phyloP scores from a whole-genome alignment of 2,888 invertebrate species.

The Adelognathus sp. region DNA sequence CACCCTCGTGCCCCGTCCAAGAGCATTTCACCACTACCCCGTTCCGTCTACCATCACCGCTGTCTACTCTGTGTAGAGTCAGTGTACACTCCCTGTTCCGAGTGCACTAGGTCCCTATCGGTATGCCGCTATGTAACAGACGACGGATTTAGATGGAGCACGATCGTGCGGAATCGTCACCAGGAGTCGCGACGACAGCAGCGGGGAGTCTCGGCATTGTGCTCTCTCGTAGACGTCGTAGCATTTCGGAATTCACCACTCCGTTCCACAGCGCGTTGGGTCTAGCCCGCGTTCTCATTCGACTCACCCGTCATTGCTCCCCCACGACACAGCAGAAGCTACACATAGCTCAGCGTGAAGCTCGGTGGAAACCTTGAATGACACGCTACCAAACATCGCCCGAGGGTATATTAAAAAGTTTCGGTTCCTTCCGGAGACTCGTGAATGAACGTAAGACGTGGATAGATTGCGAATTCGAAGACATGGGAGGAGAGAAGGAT shows the following conservation, averaged over 20 bases:
- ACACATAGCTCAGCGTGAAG: background rate
- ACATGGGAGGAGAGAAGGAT: too few relatives aligned
- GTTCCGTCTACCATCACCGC: background rate
- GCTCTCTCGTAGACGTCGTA: slow-evolving; percentile 48
- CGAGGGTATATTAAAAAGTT: slow-evolving; percentile 78
- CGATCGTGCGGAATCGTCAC: slow-evolving; percentile 3
- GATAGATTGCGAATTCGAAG: slow-evolving; percentile 5
- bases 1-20: slow-evolving; percentile 30
- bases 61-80: background rate
- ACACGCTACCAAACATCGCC: slow-evolving; percentile 76
- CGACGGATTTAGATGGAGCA: slow-evolving; percentile 2
- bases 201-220: slow-evolving; percentile 40
- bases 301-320: slow-evolving; percentile 20
- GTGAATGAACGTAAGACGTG: slow-evolving; percentile 13
- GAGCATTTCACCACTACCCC: slow-evolving; percentile 22
- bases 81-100: background rate
- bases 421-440: slow-evolving; percentile 57
- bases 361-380: slow-evolving; percentile 62
- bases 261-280: background rate
- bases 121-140: background rate
- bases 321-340: slow-evolving; percentile 23
- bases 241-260: background rate
- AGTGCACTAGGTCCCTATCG: background rate
- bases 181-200: slow-evolving; percentile 22
- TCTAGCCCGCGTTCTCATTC: slow-evolving; percentile 7